Evolutionary conservation across 2,888 invertebrate species (phyloP), one percentile per base, ranked within the genome.

Genomic region (Leucoma salicis): DNA sequence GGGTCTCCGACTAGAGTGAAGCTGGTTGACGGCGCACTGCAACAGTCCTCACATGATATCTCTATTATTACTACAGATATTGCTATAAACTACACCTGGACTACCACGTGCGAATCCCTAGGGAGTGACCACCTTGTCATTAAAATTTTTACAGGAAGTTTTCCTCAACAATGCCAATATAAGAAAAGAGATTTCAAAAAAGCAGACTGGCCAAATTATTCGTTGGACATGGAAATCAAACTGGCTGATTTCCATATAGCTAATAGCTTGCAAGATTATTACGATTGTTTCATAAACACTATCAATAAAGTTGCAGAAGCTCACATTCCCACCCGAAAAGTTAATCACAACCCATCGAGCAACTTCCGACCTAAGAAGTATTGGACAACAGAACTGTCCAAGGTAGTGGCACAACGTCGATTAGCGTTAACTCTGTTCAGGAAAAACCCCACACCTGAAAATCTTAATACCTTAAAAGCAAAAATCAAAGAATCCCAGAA

Each of bases 371-470:
- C 31, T 1, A 31, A 31, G 10, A 3, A 1, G 11, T 31, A 31
- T 31, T 31, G 31, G 31, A 15, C 3, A 6, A 2, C 15, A 16
- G 14, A 32, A 15, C 29, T 12, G 5, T 32, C 32, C 7, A 18
- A 24, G 11, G 12, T 15, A 12, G 33, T 32, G 1, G 25, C 39
- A n/a, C 24, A 39, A 4, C 24, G 39, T 2, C 24, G 39, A 2
- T 15, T 32, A 16, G 33, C 39, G 10, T 4, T 39, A n/a, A 27
- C 15, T 10, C 10, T 2, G 27, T 39, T 15, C 31, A 39, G 31
- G 8, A 14, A 15, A 14, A 31, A 31, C n/a, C 31, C 31, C 6
- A 31, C 31, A 2, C 31, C 31, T 2, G 3, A 15, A 14, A 31
- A 31, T 15, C n/a, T 10, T 2, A 15, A 12, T 13, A 29, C 3